Evolutionary conservation across 2,888 invertebrate genomes (phyloP), one percentile per base, ranked within the genome.

Genomic region (Liodrosophila aerea): DNA sequence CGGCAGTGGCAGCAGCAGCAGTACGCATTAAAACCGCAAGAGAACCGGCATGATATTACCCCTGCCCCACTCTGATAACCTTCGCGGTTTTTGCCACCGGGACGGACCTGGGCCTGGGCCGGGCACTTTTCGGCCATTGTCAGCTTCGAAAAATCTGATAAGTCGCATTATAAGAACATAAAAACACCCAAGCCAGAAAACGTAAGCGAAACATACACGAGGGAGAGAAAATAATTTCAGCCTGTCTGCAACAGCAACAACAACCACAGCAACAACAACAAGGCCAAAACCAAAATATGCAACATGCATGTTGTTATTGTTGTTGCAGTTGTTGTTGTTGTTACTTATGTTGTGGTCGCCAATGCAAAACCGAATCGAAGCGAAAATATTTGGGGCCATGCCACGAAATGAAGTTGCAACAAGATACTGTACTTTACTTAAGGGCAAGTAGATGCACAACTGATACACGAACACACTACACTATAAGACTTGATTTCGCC

Each of bases 91-190:
- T 60, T 71, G 73, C 84, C 82, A 68, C 64, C 56, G 77, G 73
- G 56, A 47, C 51, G 71, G 54, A 60, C 61, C 16, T 16, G 33
- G 12, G 13, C 18, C 33, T 33, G 45, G 54, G 53, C 68, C 68
- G 51, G 53, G 64, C 73, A 83, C 84, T 77, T 81, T 85, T 81
- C 52, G 85, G 73, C 71, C 86, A 85, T 85, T 86, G 87, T 85
- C 85, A 85, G 76, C 76, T 76, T 49, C 45, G 69, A 63, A 76
- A 78, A 84, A 85, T 85, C 85, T 87, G 85, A 85, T 85, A 85
- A 85, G 76, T 77, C 76, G 86, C 78, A 85, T 85, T 85, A 85
- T 85, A 85, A 85, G 87, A 86, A 85, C 85, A 87, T 85, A 87
- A 85, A 87, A 85, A 85, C 82, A 86, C 82, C 82, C 82, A 85